Evolutionary conservation across 2,888 invertebrate genomes (phyloP).

Genomic region (Idaea straminata): DNA sequence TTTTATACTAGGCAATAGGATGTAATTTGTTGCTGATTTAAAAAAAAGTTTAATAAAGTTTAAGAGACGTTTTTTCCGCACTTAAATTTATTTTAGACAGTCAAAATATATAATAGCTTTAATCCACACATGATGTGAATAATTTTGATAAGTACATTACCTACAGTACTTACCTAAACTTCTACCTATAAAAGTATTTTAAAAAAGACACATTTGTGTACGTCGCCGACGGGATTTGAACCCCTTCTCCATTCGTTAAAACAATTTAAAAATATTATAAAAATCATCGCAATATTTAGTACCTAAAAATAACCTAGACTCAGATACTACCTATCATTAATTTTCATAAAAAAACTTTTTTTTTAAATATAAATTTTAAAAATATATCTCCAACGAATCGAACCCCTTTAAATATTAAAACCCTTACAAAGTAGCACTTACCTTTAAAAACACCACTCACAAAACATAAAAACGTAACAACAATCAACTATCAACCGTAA

Average conservation of each 20-base stretch:
- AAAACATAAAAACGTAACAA: constrained; percentile 21
- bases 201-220: too few relatives aligned
- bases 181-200: too few relatives aligned
- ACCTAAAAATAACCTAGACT: background rate
- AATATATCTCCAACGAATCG: background rate
- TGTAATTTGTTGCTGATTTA: too few relatives aligned
- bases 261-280: background rate
- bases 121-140: too few relatives aligned
- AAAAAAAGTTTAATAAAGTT: too few relatives aligned
- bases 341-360: background rate
- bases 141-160: too few relatives aligned
- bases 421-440: constrained; percentile 15
- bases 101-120: too few relatives aligned
- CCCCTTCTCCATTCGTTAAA: constrained; percentile 19
- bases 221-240: too few relatives aligned
- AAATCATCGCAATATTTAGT: background rate
- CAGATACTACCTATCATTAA: background rate
- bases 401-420: background rate
- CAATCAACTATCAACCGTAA: constrained; percentile 20
- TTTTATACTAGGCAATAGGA: too few relatives aligned
- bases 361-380: background rate
- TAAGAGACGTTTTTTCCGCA: too few relatives aligned
- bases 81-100: too few relatives aligned
- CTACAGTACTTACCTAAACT: too few relatives aligned
- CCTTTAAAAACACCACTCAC: constrained; percentile 14